phyloP scores from a whole-genome alignment of 2,888 invertebrate genomes.

The Metallyticus violacea region DNA sequence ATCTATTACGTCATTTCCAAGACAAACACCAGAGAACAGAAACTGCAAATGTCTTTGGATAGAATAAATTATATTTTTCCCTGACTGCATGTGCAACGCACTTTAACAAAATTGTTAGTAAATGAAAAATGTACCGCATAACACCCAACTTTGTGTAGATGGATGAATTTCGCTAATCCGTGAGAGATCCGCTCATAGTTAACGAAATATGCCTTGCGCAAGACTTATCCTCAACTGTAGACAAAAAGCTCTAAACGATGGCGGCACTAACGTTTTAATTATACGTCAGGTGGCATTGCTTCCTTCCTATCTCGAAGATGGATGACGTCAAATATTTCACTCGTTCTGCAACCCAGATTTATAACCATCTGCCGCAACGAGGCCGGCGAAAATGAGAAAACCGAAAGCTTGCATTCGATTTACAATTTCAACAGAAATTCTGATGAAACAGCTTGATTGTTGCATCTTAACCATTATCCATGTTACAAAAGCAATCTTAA shows the following conservation, averaged over 20 bases:
- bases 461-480: too few species aligned
- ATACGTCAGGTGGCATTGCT: not conserved
- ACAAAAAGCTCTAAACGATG: not conserved
- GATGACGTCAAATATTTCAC: not conserved
- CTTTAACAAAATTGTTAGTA: too few species aligned
- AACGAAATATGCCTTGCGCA: not conserved
- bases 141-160: too few species aligned
- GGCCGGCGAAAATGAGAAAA: not conserved
- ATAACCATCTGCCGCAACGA: not conserved
- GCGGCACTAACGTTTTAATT: not conserved
- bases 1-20: too few species aligned
- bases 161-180: not conserved
- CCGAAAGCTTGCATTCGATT: not conserved
- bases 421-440: not conserved
- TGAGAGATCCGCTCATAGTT: not conserved
- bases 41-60: too few species aligned
- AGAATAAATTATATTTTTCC: too few species aligned
- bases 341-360: not conserved
- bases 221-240: not conserved
- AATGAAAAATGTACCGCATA: too few species aligned
- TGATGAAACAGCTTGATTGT: too few species aligned
- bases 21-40: too few species aligned
- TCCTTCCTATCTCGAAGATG: not conserved
- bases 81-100: too few species aligned
- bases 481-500: too few species aligned